Evolutionary conservation across 2,113 vertebrate species (phyloP).

Genomic region (Rissa tridactyla): DNA sequence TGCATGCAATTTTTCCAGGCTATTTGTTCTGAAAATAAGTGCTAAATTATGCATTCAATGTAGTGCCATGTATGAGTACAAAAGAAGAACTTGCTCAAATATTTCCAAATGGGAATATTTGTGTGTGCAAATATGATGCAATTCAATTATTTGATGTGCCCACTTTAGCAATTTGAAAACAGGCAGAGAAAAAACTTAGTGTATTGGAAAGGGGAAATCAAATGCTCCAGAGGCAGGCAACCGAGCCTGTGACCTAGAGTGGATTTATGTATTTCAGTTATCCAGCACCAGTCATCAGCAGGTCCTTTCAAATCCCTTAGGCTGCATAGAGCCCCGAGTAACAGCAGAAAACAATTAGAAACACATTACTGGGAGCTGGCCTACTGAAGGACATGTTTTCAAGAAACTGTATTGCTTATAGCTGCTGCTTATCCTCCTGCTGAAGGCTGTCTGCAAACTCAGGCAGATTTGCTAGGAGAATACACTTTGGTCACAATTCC

Average conservation of each 20-base stretch:
- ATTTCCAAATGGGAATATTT: constrained; percentile 61
- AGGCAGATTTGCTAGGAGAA: neutral
- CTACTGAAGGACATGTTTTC: neutral
- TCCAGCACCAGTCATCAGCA: neutral
- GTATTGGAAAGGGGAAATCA: neutral
- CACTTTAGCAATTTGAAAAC: constrained; percentile 3
- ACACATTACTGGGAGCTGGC: neutral
- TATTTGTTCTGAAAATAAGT: constrained; percentile 77
- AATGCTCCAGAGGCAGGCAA: neutral
- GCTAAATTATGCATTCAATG: constrained; percentile 70
- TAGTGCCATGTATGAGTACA: constrained; percentile 24
- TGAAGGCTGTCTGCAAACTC: neutral
- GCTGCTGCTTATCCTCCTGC: neutral
- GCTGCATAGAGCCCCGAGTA: neutral
- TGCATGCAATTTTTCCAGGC: constrained; percentile 73
- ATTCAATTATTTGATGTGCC: neutral
- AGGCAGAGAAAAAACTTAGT: neutral
- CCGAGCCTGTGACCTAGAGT: neutral
- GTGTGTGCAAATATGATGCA: constrained; percentile 60
- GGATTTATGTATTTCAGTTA: neutral
- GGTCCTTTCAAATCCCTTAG: neutral
- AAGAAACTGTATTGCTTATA: neutral
- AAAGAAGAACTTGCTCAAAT: constrained; percentile 65
- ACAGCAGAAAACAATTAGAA: neutral
- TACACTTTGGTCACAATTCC: neutral